Conservation (phyloP, 2,797 vertebrate genomes). For the Enteromius thamalakanensis region DNA sequence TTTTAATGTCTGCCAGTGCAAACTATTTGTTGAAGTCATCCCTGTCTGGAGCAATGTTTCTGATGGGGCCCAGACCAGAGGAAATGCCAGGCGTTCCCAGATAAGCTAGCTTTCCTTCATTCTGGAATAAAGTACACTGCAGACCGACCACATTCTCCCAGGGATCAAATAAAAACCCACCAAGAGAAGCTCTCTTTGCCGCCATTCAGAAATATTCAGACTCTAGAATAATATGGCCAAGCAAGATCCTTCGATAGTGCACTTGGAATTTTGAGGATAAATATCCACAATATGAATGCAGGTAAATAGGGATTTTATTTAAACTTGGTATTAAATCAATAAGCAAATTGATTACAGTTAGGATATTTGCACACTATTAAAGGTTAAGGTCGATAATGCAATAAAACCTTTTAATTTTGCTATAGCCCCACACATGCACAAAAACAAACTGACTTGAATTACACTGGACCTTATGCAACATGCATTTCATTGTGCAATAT, state of each 20-base stretch:
- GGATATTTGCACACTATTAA: not conserved
- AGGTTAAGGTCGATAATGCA: not conserved
- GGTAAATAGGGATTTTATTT: not conserved
- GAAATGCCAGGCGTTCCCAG: slow-evolving; percentile 62
- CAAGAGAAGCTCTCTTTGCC: slow-evolving; percentile 18
- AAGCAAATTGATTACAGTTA: not conserved
- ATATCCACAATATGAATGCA: not conserved
- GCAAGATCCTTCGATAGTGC: not conserved
- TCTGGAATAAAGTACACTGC: slow-evolving; percentile 52
- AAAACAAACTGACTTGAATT: too few species aligned
- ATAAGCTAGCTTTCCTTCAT: slow-evolving; percentile 60
- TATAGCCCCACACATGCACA: not conserved
- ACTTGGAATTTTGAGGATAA: not conserved
- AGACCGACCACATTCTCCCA: slow-evolving; percentile 59
- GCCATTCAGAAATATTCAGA: slow-evolving; percentile 22
- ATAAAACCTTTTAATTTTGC: not conserved
- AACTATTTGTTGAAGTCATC: slow-evolving; percentile 42
- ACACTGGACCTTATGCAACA: too few species aligned
- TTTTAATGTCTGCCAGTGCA: slow-evolving; percentile 15
- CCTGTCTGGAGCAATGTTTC: slow-evolving; percentile 53
- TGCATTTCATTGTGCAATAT: too few species aligned
- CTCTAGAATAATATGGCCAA: not conserved
- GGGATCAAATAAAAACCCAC: slow-evolving; percentile 60
- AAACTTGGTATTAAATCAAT: not conserved
- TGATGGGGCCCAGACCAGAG: slow-evolving; percentile 61